Evolutionary conservation across 2,888 invertebrate species (phyloP).

Genomic region (Bhutanitis thaidina): DNA sequence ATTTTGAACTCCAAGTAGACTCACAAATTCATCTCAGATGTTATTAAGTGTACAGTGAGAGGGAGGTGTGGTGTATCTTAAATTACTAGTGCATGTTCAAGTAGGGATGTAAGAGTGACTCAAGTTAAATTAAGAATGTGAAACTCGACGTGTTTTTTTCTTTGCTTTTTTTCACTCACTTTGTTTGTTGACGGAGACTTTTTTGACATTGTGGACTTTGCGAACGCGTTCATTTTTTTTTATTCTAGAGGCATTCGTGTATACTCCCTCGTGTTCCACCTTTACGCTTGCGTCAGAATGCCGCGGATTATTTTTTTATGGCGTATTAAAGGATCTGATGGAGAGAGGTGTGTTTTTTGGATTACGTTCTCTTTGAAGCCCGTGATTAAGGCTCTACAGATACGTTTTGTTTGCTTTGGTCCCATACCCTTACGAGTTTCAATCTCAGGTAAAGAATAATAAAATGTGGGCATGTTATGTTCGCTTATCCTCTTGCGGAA

Average conservation of each 20-base stretch:
- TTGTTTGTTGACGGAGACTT: slow-evolving; percentile 76
- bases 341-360: slow-evolving; percentile 68
- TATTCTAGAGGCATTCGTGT: slow-evolving; percentile 72
- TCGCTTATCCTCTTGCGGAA: background rate
- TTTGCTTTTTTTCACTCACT: slow-evolving; percentile 55
- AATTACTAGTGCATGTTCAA: slow-evolving; percentile 42
- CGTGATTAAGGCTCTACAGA: slow-evolving; percentile 54
- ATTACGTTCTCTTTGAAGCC: slow-evolving; percentile 70
- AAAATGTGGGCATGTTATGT: slow-evolving; percentile 15
- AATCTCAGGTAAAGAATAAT: slow-evolving; percentile 22
- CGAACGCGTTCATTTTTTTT: slow-evolving; percentile 53
- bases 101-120: slow-evolving; percentile 75
- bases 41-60: slow-evolving; percentile 9
- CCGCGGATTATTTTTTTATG: slow-evolving; percentile 45
- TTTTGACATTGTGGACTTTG: slow-evolving; percentile 77
- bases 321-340: slow-evolving; percentile 59
- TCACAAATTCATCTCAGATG: slow-evolving; percentile 23
- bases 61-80: slow-evolving; percentile 30
- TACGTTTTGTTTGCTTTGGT: slow-evolving; percentile 67
- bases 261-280: slow-evolving; percentile 55
- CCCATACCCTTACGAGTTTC: slow-evolving; percentile 23
- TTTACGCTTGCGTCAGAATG: slow-evolving; percentile 44
- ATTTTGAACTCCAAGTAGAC: slow-evolving; percentile 37
- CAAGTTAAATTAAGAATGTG: slow-evolving; percentile 81
- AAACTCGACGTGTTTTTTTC: slow-evolving; percentile 64